Evolutionary conservation across 2,113 vertebrate genomes (phyloP), one percentile per base, ranked within the genome.

Genomic region (Kryptolebias marmoratus): DNA sequence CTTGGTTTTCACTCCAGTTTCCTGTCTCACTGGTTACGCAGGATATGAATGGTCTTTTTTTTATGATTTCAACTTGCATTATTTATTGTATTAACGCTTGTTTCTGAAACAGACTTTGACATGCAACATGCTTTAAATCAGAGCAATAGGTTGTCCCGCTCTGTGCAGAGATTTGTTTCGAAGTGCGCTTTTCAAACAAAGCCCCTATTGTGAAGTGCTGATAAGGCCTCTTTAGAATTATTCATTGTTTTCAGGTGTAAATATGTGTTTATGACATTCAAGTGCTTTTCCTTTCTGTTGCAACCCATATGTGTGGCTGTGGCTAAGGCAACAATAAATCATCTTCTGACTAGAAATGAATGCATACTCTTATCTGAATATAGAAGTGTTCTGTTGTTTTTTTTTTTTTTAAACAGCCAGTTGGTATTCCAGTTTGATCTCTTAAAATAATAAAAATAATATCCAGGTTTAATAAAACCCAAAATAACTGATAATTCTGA

Each of bases 161-260:
- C 22, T 42, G 31, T n/a, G 57, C 32, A 59, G 57, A 30, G 53
- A 42, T 14, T n/a, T 59, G 57, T 59, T 59, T 39, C 39, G 57
- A 42, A 59, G 36, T 59, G 57, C 1, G 18, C 18, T 42, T 18
- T 42, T 59, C 57, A 59, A 59, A 31, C 13, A 59, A 22, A 42
- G 36, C 32, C 5, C 18, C 18, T 42, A 42, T 59, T 36, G 57
- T 59, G 39, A 59, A 59, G 57, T 14, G 5, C 4, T 59, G 36
- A 36, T 42, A 22, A 59, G n/a, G 11, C 57, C 18, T 18, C 36
- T 42, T 22, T 59, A 42, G 36, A 42, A 59, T 39, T n/a, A 12
- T 59, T 42, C 36, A 59, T 59, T 59, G 32, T 59, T 42, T 59
- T 42, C 16, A 59, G 57, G 57, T 59, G 3, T 22, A 22, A 50